Conservation (phyloP, 2,797 vertebrate species). For the Xyrichtys novacula region DNA sequence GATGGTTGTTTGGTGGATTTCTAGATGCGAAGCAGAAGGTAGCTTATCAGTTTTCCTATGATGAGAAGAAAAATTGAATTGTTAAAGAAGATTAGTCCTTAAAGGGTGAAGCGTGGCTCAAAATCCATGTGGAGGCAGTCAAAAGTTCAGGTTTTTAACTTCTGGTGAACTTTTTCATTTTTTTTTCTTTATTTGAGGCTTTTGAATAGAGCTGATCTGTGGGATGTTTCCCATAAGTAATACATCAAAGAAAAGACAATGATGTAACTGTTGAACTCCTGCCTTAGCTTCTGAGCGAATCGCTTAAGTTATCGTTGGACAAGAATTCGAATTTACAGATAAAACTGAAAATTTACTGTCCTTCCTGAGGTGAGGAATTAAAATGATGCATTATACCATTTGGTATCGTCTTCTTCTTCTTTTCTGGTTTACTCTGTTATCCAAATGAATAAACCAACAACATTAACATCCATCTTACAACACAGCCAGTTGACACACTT, state of each 20-base stretch:
- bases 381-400: too few species aligned
- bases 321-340: background rate
- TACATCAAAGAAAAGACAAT: background rate
- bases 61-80: background rate
- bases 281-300: background rate
- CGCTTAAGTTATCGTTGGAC: background rate
- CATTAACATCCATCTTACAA: conserved; percentile 14
- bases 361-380: too few species aligned
- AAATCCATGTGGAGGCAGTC: background rate
- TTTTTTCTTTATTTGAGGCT: background rate
- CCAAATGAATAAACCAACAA: conserved; percentile 19
- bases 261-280: background rate
- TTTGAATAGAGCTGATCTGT: background rate
- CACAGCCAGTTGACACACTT: conserved; percentile 38
- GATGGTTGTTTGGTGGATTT: background rate
- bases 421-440: conserved; percentile 18
- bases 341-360: background rate
- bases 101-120: background rate
- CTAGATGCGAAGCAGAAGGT: background rate
- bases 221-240: conserved; percentile 1
- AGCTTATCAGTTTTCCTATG: background rate
- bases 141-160: background rate
- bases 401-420: background rate
- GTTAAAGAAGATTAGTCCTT: background rate
- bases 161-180: background rate